Evolutionary conservation across 2,113 vertebrate genomes (phyloP).

Genomic region (Melanostigma gelatinosum): DNA sequence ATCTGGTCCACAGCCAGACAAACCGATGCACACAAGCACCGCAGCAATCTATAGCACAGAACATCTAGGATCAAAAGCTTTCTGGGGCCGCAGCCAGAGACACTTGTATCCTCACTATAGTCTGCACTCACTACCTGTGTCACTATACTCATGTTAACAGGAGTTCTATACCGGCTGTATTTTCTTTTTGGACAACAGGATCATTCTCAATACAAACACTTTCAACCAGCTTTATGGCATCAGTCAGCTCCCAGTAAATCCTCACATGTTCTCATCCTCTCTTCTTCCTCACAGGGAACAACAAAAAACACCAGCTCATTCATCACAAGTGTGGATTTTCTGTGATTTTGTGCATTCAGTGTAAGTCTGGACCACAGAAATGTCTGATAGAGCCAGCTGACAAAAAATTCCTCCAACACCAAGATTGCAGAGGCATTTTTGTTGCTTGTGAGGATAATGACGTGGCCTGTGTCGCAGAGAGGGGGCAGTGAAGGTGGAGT

Average conservation of each 20-base stretch:
- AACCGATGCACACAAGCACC: slow-evolving; percentile 45
- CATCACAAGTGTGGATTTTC: slow-evolving; percentile 36
- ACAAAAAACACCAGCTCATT: slow-evolving; percentile 7
- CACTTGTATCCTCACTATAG: slow-evolving; percentile 48
- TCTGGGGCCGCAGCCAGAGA: slow-evolving; percentile 57
- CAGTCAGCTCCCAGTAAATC: slow-evolving; percentile 22
- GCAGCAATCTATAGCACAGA: slow-evolving; percentile 40
- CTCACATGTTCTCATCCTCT: slow-evolving; percentile 11
- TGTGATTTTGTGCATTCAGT: slow-evolving; percentile 38
- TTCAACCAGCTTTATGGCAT: slow-evolving; percentile 8
- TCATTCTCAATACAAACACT: slow-evolving; percentile 36
- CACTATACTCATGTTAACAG: slow-evolving; percentile 53
- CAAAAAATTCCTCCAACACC: slow-evolving; percentile 53
- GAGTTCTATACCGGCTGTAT: slow-evolving; percentile 14
- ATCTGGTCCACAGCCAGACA: slow-evolving; percentile 58
- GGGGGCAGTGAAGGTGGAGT: slow-evolving; percentile 60
- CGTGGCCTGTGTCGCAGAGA: slow-evolving; percentile 64
- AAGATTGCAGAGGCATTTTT: slow-evolving; percentile 60
- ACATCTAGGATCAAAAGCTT: slow-evolving; percentile 66
- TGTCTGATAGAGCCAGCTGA: slow-evolving; percentile 36
- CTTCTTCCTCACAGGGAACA: slow-evolving; percentile 4
- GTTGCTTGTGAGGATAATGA: slow-evolving; percentile 65
- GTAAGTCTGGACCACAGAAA: slow-evolving; percentile 4
- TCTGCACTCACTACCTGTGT: slow-evolving; percentile 43
- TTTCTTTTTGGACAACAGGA: slow-evolving; percentile 37